Evolutionary conservation across 2,888 invertebrate species (phyloP), one percentile per base, ranked within the genome.

Genomic region (Parascotia fuliginaria): DNA sequence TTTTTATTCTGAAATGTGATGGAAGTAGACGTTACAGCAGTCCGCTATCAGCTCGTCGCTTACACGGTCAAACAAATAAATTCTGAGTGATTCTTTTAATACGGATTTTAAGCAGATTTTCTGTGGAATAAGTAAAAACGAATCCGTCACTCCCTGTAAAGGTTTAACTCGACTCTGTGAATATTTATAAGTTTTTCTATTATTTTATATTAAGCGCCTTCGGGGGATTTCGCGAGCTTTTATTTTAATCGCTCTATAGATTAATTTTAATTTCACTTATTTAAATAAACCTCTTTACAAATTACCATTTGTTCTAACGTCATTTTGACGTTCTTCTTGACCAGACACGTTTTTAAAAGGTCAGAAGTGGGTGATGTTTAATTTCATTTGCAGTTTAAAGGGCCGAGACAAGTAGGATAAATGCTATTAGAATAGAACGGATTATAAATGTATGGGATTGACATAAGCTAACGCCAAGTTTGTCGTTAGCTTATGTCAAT

Each of bases 31-130:
- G n/a, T n/a, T n/a, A 19, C 19, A 19, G 5, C 5, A 3, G 2
- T 5, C 5, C 69, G 65, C 77, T 50, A 0, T 1, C 0, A 11
- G 37, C 64, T 66, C 34, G 11, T 44, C 1, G n/a, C 73, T 77
- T 75, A 55, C 16, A 49, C 75, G 65, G 46, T 57, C 36, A 51
- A 66, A 73, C 74, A 89, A 92, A 90, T 90, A 92, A 91, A 91
- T 90, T 89, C 89, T 85, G 81, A 91, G 90, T 90, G 91, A 90
- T 92, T 91, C 90, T 90, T 91, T 89, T 89, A 90, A 92, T 90
- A 87, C 89, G 89, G 90, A 90, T 90, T 91, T 92, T 89, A 92
- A 90, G 90, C 89, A 91, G 91, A 91, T 91, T 90, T 92, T 89
- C 89, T 89, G 89, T 87, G 81, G 89, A 89, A 89, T 90, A 90